Evolutionary conservation across 2,797 vertebrate species (phyloP).

Genomic region (Potorous gilbertii): DNA sequence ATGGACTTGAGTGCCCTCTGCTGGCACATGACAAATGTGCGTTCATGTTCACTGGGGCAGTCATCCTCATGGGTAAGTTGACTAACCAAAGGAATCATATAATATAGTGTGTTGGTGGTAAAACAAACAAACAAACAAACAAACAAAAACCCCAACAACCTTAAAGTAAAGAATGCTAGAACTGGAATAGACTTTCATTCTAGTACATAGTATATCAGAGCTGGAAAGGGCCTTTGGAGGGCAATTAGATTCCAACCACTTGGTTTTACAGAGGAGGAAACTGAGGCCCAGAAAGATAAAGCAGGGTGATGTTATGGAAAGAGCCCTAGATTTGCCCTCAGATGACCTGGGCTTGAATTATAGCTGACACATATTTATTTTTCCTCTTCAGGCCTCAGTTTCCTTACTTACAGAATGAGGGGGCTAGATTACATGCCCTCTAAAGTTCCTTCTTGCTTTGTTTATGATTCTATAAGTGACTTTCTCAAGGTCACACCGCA

Average conservation of each 20-base stretch:
- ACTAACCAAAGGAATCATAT: neutral
- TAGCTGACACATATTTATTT: neutral
- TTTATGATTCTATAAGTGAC: neutral
- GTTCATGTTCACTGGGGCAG: neutral
- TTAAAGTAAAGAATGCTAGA: neutral
- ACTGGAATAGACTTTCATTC: neutral
- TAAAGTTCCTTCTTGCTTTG: neutral
- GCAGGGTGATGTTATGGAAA: neutral
- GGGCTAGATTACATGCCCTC: neutral
- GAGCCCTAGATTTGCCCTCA: neutral
- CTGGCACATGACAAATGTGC: slow-evolving; percentile 50
- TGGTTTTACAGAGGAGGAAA: neutral
- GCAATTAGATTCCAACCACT: neutral
- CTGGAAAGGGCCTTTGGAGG: neutral
- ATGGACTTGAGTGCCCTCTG: slow-evolving; percentile 70
- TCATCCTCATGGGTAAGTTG: neutral
- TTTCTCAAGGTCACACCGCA: neutral
- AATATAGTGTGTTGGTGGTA: neutral
- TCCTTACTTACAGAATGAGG: neutral
- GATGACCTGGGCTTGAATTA: neutral
- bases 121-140: neutral
- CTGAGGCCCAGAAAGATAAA: neutral
- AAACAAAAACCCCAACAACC: too few relatives aligned
- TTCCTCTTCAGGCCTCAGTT: slow-evolving; percentile 12
- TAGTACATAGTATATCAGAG: neutral